Evolutionary conservation across 1,140 invertebrate species (phyloP).

Genomic region (Drosophila ironensis): DNA sequence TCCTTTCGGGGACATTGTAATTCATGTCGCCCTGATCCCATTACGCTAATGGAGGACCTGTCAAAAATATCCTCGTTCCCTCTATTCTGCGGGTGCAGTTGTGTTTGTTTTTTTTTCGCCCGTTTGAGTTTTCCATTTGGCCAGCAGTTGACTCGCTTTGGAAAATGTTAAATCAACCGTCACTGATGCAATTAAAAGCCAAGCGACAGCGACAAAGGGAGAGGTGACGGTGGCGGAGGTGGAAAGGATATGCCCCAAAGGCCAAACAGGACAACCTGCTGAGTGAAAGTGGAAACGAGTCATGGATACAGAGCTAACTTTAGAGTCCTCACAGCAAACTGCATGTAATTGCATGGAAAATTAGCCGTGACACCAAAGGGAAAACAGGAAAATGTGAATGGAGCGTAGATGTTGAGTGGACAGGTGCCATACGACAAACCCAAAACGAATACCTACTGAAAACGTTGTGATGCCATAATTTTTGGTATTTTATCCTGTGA

Average conservation of each 20-base stretch:
- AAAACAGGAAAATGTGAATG: background rate
- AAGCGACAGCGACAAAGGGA: background rate
- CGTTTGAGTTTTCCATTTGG: conserved; percentile 15
- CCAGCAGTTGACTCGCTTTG: conserved; percentile 43
- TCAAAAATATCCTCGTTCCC: background rate
- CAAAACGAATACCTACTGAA: too few relatives aligned
- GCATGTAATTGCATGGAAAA: conserved; percentile 70
- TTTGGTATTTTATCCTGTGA: too few relatives aligned
- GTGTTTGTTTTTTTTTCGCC: background rate
- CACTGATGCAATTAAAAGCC: conserved; percentile 72
- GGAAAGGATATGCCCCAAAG: conserved; percentile 28
- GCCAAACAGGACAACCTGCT: conserved; percentile 23
- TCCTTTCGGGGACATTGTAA: too few relatives aligned
- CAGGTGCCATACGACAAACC: too few relatives aligned
- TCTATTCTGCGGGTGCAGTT: too few relatives aligned
- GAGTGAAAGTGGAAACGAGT: conserved; percentile 28
- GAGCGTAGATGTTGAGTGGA: background rate
- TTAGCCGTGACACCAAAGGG: conserved; percentile 36
- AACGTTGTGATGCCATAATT: too few relatives aligned
- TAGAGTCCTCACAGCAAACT: conserved; percentile 17
- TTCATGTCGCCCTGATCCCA: background rate
- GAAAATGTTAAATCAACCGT: conserved; percentile 70
- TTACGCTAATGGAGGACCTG: background rate
- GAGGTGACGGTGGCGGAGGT: background rate
- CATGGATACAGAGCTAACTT: background rate